Evolutionary conservation across 2,888 invertebrate species (phyloP), one percentile per base, ranked within the genome.

Genomic region (Drosophila setosimentum): DNA sequence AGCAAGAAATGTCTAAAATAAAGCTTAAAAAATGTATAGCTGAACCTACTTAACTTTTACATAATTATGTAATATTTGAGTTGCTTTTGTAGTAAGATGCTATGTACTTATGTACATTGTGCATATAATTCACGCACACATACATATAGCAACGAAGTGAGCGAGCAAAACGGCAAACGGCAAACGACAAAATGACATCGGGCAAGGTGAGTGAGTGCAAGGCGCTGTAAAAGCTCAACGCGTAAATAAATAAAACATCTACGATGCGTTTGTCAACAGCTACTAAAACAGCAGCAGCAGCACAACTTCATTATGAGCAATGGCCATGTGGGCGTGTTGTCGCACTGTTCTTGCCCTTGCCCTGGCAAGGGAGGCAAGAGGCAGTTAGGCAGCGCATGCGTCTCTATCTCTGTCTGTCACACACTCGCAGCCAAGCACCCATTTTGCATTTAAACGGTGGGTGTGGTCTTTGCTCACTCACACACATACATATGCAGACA

Each of bases 171-270:
- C 75, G 80, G 74, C 76, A 80, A 78, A 55, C 74, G 72, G 68
- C 83, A 80, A 24, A 78, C 79, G 79, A 84, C 83, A 78, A 90
- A 90, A 84, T 84, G 82, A 82, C 91, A 70, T 76, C 82, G 72
- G 61, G 71, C 70, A 75, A 78, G 76, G 72, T 78, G 82, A 45
- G 45, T 45, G 80, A 77, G 76, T 72, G 80, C 62, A 75, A 76
- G 71, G 65, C 73, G 73, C 80, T 69, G 82, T 59, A 85, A 85
- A 89, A 78, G 85, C 89, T 85, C 87, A 89, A 89, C 88, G 85
- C 65, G 51, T 80, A 71, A 75, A 89, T 89, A 85, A 85, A 85
- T 85, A 85, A 74, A 89, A 50, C 29, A 72, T 60, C 67, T 61
- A 45, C 60, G 62, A 68, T 73, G 69, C 45, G 55, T 64, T 48